Percentiles rank a stretch among this genome's conserved stretches.
These are phyloP conservation scores for Coregonus sp. DNA, from an alignment of 2,797 vertebrate genomes.

Conservation along the genomic window DNA sequence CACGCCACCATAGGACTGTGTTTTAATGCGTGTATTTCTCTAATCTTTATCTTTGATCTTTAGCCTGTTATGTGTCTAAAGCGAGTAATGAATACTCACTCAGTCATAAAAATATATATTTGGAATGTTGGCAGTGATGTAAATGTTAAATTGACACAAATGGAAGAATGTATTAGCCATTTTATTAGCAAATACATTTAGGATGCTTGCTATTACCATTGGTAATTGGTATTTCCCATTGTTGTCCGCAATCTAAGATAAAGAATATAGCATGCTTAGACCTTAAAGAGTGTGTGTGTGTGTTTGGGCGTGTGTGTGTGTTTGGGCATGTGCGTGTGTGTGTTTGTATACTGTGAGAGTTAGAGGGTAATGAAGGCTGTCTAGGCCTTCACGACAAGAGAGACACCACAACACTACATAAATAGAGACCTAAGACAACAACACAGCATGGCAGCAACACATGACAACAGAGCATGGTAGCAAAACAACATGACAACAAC, in stretches of 20 bases:
- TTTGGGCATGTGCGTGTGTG: background rate
- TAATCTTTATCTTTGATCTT: background rate
- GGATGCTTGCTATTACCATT: background rate
- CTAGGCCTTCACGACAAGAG: slow-evolving; percentile 14
- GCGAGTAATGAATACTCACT: background rate
- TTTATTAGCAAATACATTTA: background rate
- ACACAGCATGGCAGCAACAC: too few relatives aligned
- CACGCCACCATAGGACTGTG: background rate
- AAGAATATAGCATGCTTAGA: background rate
- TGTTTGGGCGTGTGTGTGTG: background rate
- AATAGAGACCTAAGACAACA: too few relatives aligned
- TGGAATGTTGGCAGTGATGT: background rate
- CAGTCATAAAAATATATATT: background rate
- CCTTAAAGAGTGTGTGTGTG: background rate
- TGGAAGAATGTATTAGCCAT: background rate
- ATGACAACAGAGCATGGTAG: too few relatives aligned
- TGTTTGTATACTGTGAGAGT: background rate
- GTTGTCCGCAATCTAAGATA: background rate
- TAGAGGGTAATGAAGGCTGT: slow-evolving; percentile 30
- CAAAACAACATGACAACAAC: too few relatives aligned
- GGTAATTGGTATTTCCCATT: background rate
- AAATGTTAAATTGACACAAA: background rate
- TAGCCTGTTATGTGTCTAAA: background rate
- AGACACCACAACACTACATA: too few relatives aligned
- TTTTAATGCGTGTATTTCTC: background rate